Conservation (phyloP, 2,113 vertebrate genomes). For the Bostrychus sinensis region DNA sequence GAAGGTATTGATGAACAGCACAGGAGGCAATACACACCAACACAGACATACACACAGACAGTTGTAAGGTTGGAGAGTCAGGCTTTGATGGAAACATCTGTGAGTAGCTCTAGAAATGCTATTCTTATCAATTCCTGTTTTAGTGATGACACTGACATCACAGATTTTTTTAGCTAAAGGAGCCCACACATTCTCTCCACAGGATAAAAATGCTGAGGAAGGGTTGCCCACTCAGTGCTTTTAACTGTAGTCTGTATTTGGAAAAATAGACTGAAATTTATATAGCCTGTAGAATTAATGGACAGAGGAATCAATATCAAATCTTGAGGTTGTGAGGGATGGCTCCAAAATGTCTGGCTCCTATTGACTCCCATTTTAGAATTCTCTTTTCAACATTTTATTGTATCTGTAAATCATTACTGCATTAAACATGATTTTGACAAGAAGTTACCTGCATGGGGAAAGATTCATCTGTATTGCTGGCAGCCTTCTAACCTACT, state of each 20-base stretch:
- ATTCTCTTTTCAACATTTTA: not conserved
- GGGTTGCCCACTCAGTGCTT: conserved; percentile 17
- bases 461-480: not conserved
- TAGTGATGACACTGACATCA: not conserved
- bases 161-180: conserved; percentile 1
- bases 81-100: conserved; percentile 13
- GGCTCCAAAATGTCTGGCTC: conserved; percentile 5
- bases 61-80: not conserved
- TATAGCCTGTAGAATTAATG: not conserved
- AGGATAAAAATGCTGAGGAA: conserved; percentile 15
- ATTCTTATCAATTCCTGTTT: conserved; percentile 6
- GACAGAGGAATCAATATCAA: not conserved
- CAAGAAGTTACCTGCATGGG: not conserved
- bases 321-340: not conserved
- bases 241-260: conserved; percentile 19
- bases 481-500: not conserved
- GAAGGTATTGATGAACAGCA: conserved; percentile 23
- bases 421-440: not conserved
- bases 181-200: conserved; percentile 28
- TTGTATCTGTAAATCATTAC: not conserved
- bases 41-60: not conserved
- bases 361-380: not conserved
- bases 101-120: not conserved
- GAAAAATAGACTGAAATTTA: conserved; percentile 1
- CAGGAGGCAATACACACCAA: not conserved